Evolutionary conservation across 2,888 invertebrate species (phyloP).

Genomic region (Tipula helvola): DNA sequence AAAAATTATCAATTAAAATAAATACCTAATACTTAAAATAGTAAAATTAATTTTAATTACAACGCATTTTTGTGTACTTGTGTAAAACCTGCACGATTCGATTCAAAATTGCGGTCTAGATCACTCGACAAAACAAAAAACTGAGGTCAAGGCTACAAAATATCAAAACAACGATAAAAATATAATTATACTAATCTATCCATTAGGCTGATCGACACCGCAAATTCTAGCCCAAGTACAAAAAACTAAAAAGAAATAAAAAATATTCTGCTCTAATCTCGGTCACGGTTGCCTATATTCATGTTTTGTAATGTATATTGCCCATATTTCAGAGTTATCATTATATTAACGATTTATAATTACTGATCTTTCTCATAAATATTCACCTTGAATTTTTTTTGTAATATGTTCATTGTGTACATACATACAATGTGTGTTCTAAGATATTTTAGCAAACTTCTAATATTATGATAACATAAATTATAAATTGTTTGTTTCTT

Average conservation of each 20-base stretch:
- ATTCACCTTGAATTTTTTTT: not conserved
- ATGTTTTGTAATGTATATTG: not conserved
- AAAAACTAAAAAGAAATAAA: not conserved
- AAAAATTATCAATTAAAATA: not conserved
- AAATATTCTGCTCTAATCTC: not conserved
- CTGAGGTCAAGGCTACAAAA: not conserved
- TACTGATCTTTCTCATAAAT: not conserved
- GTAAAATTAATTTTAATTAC: no score
- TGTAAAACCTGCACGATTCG: no score
- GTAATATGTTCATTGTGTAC: not conserved
- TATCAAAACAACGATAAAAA: not conserved
- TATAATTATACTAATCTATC: not conserved
- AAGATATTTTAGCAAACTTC: not conserved
- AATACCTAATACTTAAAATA: not conserved
- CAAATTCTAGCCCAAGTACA: not conserved
- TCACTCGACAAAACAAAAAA: not conserved
- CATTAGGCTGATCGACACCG: not conserved
- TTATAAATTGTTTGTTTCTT: not conserved
- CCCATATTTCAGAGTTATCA: not conserved
- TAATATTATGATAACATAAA: not conserved
- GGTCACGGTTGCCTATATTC: not conserved
- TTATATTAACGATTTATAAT: not conserved
- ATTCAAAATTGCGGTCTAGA: not conserved
- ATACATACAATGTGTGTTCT: not conserved
- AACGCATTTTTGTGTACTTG: no score